Conservation (phyloP, 2,113 vertebrate species). For the Silurus asotus region DNA sequence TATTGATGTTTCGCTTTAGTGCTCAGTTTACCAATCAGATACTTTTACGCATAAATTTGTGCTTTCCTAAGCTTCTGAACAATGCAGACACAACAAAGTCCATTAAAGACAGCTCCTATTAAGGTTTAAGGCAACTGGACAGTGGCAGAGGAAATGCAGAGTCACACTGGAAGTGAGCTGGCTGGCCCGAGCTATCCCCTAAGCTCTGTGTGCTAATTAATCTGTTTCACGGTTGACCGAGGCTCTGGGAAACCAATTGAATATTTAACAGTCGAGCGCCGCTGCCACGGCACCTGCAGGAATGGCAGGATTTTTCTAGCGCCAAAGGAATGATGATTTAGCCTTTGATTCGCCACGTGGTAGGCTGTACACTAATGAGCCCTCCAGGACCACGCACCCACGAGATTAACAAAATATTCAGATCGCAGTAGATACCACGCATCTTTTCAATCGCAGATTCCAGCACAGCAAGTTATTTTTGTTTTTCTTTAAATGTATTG, state of each 20-base stretch:
- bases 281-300: slow-evolving; percentile 44
- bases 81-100: neutral
- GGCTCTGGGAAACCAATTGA: slow-evolving; percentile 47
- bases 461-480: neutral
- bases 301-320: slow-evolving; percentile 11
- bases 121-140: slow-evolving; percentile 22
- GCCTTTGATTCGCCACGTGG: slow-evolving; percentile 37
- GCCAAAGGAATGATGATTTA: slow-evolving; percentile 15
- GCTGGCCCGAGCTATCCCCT: slow-evolving; percentile 45
- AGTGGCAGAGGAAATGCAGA: slow-evolving; percentile 41
- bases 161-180: slow-evolving; percentile 39
- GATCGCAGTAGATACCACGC: neutral
- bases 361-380: slow-evolving; percentile 10
- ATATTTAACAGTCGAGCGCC: slow-evolving; percentile 49
- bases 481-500: neutral
- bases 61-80: neutral
- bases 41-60: neutral
- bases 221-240: slow-evolving; percentile 54
- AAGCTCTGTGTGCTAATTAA: slow-evolving; percentile 53
- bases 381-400: neutral
- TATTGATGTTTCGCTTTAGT: neutral
- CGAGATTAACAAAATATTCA: neutral
- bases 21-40: neutral
- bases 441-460: neutral
- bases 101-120: neutral